Evolutionary conservation across 2,888 invertebrate genomes (phyloP).

Genomic region (Cryptocephalus moraei): DNA sequence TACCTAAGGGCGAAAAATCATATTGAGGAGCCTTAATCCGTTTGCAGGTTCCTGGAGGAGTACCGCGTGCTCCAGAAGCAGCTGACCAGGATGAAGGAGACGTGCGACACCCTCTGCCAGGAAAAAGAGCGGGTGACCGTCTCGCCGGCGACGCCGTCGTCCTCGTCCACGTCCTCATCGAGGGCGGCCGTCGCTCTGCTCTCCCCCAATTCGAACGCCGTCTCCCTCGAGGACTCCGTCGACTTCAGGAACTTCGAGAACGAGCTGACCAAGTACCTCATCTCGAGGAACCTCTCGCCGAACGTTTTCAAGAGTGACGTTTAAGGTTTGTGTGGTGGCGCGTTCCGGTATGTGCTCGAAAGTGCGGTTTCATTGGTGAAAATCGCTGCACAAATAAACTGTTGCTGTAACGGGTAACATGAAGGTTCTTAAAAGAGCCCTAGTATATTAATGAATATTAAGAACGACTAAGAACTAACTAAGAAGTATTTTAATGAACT

Average conservation of each 20-base stretch:
- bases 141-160: constrained; percentile 34
- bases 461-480: too few relatives aligned
- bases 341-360: too few relatives aligned
- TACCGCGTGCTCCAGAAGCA: constrained; percentile 68
- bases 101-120: constrained; percentile 56
- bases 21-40: too few relatives aligned
- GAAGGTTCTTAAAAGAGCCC: too few relatives aligned
- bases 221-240: constrained; percentile 37
- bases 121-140: constrained; percentile 34
- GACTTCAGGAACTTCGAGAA: constrained; percentile 45
- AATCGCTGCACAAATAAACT: too few relatives aligned
- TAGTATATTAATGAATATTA: too few relatives aligned
- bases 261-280: constrained; percentile 38
- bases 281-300: constrained; percentile 25
- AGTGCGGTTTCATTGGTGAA: too few relatives aligned
- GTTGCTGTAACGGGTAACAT: too few relatives aligned
- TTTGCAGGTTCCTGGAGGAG: constrained; percentile 59
- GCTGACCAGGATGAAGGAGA: constrained; percentile 70
- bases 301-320: constrained; percentile 9
- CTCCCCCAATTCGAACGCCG: constrained; percentile 38
- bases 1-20: too few relatives aligned
- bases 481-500: too few relatives aligned
- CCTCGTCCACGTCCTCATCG: constrained; percentile 9
- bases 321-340: not conserved
- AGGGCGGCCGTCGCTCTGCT: constrained; percentile 19